Evolutionary conservation across 2,797 vertebrate genomes (phyloP).

Genomic region (Lagorchestes hirsutus): DNA sequence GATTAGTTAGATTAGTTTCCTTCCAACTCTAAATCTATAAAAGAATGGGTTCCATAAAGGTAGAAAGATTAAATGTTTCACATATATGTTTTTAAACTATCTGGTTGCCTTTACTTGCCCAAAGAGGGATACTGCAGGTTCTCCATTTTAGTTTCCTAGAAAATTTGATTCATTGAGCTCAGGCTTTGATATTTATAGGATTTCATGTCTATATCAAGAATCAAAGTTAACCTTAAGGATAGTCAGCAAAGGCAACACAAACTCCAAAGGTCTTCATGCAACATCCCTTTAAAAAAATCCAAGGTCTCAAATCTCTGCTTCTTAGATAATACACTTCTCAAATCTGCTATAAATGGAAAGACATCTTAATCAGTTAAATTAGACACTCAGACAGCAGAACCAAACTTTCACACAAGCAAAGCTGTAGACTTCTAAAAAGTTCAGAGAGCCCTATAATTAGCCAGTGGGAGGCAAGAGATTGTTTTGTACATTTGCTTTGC

Average conservation of each 20-base stretch:
- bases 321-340: conserved; percentile 50
- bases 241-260: conserved; percentile 21
- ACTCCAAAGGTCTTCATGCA: background rate
- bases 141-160: conserved; percentile 40
- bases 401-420: conserved; percentile 55
- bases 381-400: conserved; percentile 39
- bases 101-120: background rate
- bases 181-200: conserved; percentile 35
- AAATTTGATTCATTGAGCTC: conserved; percentile 28
- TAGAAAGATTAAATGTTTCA: background rate
- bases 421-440: conserved; percentile 52
- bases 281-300: background rate
- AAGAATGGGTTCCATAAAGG: background rate
- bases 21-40: background rate
- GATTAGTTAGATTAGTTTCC: background rate
- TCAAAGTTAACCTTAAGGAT: background rate
- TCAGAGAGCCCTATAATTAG: conserved; percentile 65
- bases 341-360: conserved; percentile 56
- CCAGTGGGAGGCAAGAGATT: background rate
- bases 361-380: conserved; percentile 35
- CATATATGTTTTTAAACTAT: background rate
- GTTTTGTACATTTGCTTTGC: conserved; percentile 68
- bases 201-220: conserved; percentile 19
- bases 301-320: background rate
- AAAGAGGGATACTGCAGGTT: conserved; percentile 3